A percentile compares a stretch with the other conserved stretches of the same genome.
phyloP scores from a whole-genome alignment of 2,113 vertebrate species.

The Odocoileus hemionus region DNA sequence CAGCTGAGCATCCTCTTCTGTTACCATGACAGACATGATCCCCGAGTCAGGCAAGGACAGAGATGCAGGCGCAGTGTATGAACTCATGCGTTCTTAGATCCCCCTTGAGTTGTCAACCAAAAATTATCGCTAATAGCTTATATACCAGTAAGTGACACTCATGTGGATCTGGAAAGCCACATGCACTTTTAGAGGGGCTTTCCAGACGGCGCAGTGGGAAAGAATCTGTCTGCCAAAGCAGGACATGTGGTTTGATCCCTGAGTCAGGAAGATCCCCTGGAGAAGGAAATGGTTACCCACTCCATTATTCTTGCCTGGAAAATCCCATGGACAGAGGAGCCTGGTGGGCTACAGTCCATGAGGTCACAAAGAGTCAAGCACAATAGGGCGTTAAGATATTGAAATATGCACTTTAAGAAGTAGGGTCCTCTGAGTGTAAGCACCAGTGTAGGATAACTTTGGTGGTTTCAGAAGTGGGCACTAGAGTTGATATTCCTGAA shows the following conservation, averaged over 20 bases:
- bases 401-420: neutral
- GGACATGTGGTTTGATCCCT: neutral
- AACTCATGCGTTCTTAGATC: neutral
- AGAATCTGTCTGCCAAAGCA: neutral
- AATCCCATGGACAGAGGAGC: neutral
- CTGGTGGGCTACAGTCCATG: neutral
- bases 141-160: rapidly evolving
- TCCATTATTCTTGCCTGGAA: neutral
- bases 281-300: neutral
- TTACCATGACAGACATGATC: neutral
- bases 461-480: neutral
- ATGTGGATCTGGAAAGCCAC: neutral
- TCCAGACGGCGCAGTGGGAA: neutral
- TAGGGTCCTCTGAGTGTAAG: too few species aligned
- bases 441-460: rapidly evolving
- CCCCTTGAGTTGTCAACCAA: neutral
- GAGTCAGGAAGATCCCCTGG: neutral
- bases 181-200: neutral
- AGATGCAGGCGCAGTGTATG: rapidly evolving
- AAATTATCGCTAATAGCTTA: neutral
- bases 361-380: neutral
- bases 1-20: too few species aligned
- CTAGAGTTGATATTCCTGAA: neutral
- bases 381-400: neutral
- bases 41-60: neutral